Evolutionary conservation across 2,888 invertebrate genomes (phyloP), one percentile per base, ranked within the genome.

Genomic region (Candidula unifasciata): DNA sequence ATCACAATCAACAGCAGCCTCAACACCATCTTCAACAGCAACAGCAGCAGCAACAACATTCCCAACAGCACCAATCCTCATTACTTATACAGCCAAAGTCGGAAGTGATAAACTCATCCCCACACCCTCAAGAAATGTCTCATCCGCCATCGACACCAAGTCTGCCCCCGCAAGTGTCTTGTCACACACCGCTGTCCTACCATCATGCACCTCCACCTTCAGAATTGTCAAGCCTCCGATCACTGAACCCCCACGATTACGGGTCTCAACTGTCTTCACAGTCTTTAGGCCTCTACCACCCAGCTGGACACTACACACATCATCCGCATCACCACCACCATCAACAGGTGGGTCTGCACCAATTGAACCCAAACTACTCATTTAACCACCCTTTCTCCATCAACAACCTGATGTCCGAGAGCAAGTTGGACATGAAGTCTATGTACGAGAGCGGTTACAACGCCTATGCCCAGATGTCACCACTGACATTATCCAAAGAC

Each of bases 331-430:
- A 86, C 64, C 90, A 90, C 73, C 89, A 86, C 33, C 89, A 89
- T 84, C 85, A 89, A 85, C 86, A 88, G n/a, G 80, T 86, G 27
- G 89, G 87, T 16, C 89, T 89, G 44, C 92, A 91, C 80, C 92
- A 91, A 83, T 88, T 93, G 82, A 93, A 93, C 87, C 92, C 92
- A 81, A 92, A 92, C 66, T 93, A 93, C 89, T 91, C 92, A 35
- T 93, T 92, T 87, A 94, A 96, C 96, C 98, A 97, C 93, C 98
- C 98, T 37, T 98, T 98, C 95, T 97, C 97, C 93, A 98, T 98
- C 94, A 97, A 97, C 91, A 96, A 97, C 94, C 95, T 98, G 93
- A 95, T 98, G 88, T 98, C 92, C 37, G 91, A 91, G 80, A 96
- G 96, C 89, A 97, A 97, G 94, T 95, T 97, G 89, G 97, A 97